Base-by-base conservation (phyloP, 1,140 invertebrate genomes). In the Mactra quadrangularis region DNA sequence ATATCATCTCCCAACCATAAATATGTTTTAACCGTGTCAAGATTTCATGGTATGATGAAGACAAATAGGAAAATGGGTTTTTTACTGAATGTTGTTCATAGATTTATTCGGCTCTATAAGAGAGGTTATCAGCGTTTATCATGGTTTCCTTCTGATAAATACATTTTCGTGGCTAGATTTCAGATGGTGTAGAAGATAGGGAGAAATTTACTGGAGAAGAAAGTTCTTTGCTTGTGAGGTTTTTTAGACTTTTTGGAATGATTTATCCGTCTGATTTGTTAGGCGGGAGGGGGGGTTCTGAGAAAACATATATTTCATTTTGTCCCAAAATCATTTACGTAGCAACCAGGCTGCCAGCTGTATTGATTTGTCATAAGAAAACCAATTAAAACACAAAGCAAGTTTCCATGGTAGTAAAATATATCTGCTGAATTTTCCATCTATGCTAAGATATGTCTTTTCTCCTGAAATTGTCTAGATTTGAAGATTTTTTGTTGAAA, bases 1-100 rank as follows among this genome's bases (percentile, higher is more conserved):
- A 68, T 31, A 68, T 9, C 15, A 68, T 68, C 47, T n/a, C 25
- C 19, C 31, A 25, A 31, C 41, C 41, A 68, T 68, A 68, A 50
- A 68, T 50, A 68, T 31, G 29, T 27, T 22, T 31, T 15, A n/a
- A n/a, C 29, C 45, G 29, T 57, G 52, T 59, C 52, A 59, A n/a
- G 55, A 57, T 57, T 41, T 59, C 57, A 74, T 74, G 71, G 47
- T 47, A 38, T 41, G 71, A 74, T 74, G 52, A 50, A 74, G 55
- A 74, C 52, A 74, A 74, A 74, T 74, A 50, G 55, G 33, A 59
- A 45, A 45, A 79, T 70, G 19, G 35, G 33, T 50, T 79, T 77
- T 66, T 66, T 41, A 79, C 25, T 70, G 64, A 79, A 25, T 7
- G 27, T 17, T 45, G 22, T 68, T 55, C 50, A 68, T 70, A n/a